Evolutionary conservation across 2,113 vertebrate genomes (phyloP).

Genomic region (Micromys minutus): DNA sequence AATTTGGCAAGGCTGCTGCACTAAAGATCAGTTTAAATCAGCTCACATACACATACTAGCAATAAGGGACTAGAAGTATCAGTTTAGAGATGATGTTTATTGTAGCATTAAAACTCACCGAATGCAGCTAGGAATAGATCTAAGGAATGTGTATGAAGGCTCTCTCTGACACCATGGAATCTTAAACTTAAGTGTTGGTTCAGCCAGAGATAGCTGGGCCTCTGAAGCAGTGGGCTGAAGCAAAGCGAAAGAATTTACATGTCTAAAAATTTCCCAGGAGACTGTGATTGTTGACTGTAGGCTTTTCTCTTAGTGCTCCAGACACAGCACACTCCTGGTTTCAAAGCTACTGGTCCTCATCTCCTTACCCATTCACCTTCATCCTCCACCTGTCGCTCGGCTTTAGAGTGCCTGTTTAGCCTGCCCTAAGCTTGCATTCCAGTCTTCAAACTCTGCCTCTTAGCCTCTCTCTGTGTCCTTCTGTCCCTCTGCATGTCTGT

Average conservation of each 20-base stretch:
- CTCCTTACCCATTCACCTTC: background rate
- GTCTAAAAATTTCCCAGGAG: background rate
- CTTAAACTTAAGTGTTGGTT: background rate
- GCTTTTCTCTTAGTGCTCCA: background rate
- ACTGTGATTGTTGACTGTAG: background rate
- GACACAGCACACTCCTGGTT: background rate
- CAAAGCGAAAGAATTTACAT: background rate
- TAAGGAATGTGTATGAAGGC: background rate
- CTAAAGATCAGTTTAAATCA: background rate
- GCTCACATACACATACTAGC: background rate
- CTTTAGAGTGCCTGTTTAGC: too few species aligned
- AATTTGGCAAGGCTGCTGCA: background rate
- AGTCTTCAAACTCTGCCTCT: background rate
- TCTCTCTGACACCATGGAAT: background rate
- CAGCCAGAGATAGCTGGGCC: background rate
- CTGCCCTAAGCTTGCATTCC: background rate
- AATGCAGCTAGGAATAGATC: constrained; percentile 12
- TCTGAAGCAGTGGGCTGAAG: background rate
- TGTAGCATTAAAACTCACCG: background rate
- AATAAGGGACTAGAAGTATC: constrained; percentile 4
- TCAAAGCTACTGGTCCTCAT: background rate
- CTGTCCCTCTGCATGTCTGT: background rate
- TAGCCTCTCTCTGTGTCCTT: background rate
- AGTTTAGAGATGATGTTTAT: background rate
- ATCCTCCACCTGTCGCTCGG: background rate